Conservation (phyloP, 1,140 invertebrate genomes). For the Reticulitermes speratus region DNA sequence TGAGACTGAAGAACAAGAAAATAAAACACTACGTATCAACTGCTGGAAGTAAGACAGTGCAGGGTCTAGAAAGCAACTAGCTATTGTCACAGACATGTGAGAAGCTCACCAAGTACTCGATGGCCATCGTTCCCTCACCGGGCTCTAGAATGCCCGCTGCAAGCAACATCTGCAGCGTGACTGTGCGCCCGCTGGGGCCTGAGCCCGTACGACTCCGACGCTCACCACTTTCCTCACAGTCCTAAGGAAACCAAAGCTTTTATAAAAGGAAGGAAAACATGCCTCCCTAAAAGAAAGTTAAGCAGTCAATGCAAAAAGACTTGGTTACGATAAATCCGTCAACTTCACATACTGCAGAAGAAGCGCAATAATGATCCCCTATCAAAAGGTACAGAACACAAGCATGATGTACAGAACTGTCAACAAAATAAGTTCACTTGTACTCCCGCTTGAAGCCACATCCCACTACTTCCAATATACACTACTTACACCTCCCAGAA, state of each 20-base stretch:
- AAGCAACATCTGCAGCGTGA: slow-evolving; percentile 82
- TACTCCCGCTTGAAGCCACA: too few relatives aligned
- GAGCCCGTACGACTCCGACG: slow-evolving; percentile 34
- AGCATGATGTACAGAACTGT: neutral
- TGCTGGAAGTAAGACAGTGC: neutral
- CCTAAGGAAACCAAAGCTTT: slow-evolving; percentile 29
- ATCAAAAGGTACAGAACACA: neutral
- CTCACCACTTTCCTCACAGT: slow-evolving; percentile 33
- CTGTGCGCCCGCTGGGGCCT: slow-evolving; percentile 62
- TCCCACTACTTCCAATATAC: too few relatives aligned
- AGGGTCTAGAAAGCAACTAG: neutral
- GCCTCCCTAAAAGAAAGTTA: neutral
- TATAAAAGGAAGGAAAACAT: slow-evolving; percentile 13
- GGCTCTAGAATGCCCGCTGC: slow-evolving; percentile 78
- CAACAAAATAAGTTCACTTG: neutral
- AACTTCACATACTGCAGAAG: neutral
- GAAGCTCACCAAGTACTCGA: slow-evolving; percentile 77
- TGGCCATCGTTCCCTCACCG: slow-evolving; percentile 77
- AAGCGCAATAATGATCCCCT: neutral
- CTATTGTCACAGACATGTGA: neutral
- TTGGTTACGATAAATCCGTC: neutral
- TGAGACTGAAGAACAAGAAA: neutral
- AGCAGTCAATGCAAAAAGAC: neutral
- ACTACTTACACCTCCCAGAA: too few relatives aligned
- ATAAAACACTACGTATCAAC: neutral